phyloP scores from a whole-genome alignment of 2,888 invertebrate genomes.

The Herminia tarsipennalis region DNA sequence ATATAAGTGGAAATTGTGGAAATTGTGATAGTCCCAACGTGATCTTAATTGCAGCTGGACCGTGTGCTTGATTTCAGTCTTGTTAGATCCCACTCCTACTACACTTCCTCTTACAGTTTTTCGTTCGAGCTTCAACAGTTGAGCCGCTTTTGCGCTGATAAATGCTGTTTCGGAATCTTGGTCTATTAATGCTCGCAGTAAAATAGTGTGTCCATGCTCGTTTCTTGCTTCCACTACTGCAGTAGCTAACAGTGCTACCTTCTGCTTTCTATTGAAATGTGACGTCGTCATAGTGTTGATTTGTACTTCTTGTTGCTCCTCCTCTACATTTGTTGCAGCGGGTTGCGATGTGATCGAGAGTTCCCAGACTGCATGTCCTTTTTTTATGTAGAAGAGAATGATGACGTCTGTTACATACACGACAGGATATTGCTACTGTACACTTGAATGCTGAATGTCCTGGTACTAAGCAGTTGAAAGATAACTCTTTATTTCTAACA shows the following conservation, averaged over 20 bases:
- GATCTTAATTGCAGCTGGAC: conserved; percentile 22
- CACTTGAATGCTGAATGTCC: conserved; percentile 34
- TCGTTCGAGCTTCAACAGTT: conserved; percentile 10
- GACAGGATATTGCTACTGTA: conserved; percentile 26
- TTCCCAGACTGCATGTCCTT: too few relatives aligned
- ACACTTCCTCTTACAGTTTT: neutral
- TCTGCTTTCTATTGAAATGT: conserved; percentile 11
- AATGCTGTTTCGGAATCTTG: conserved; percentile 32
- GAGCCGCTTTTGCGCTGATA: conserved; percentile 28
- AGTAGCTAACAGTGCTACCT: conserved; percentile 35
- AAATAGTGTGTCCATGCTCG: conserved; percentile 20
- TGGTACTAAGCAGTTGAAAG: conserved; percentile 36
- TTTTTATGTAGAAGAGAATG: conserved; percentile 39
- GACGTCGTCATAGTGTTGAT: conserved; percentile 20
- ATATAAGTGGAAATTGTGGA: too few relatives aligned
- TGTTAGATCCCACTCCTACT: neutral
- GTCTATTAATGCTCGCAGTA: conserved; percentile 36
- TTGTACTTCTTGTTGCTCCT: neutral
- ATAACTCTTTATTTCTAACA: conserved; percentile 24
- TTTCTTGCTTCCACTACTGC: conserved; percentile 28
- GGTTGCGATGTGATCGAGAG: conserved; percentile 7
- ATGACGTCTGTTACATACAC: conserved; percentile 33
- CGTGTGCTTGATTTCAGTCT: neutral
- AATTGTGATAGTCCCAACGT: too few relatives aligned
- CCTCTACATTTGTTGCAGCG: conserved; percentile 5